Evolutionary conservation across 2,797 vertebrate species (phyloP).

Genomic region (Myoxocephalus aenaeus): DNA sequence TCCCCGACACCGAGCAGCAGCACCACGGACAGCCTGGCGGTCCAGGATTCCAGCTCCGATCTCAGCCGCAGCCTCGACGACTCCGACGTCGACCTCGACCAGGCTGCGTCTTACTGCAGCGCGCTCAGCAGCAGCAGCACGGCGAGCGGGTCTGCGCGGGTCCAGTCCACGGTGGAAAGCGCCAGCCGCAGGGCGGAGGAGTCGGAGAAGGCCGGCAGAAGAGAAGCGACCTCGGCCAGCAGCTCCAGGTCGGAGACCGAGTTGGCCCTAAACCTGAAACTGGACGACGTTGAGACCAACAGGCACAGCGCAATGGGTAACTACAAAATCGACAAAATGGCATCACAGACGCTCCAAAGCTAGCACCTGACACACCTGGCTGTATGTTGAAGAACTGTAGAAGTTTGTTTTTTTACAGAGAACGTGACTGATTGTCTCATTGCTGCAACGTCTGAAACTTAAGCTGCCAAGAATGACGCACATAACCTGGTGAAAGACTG

Average conservation of each 20-base stretch:
- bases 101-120: constrained; percentile 64
- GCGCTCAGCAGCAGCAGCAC: constrained; percentile 68
- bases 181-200: constrained; percentile 40
- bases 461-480: constrained; percentile 47
- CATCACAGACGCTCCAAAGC: no score
- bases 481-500: constrained; percentile 33
- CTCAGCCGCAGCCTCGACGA: constrained; percentile 80
- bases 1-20: constrained; percentile 74
- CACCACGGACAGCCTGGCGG: constrained; percentile 61
- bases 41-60: constrained; percentile 81
- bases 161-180: constrained; percentile 15
- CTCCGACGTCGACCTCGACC: constrained; percentile 78
- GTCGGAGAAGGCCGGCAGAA: constrained; percentile 17
- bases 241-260: constrained; percentile 67
- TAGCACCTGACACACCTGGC: no score
- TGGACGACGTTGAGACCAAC: constrained; percentile 89
- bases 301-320: constrained; percentile 92
- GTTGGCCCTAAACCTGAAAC: constrained; percentile 82
- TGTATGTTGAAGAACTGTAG: not conserved
- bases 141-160: constrained; percentile 38
- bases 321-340: no score
- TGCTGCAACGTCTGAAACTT: constrained; percentile 39
- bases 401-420: constrained; percentile 21
- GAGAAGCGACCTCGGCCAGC: constrained; percentile 38
- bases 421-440: constrained; percentile 32